These are phyloP conservation scores for Anarsia innoxiella DNA, from an alignment of 2,888 invertebrate genomes.

Conservation along the genomic window DNA sequence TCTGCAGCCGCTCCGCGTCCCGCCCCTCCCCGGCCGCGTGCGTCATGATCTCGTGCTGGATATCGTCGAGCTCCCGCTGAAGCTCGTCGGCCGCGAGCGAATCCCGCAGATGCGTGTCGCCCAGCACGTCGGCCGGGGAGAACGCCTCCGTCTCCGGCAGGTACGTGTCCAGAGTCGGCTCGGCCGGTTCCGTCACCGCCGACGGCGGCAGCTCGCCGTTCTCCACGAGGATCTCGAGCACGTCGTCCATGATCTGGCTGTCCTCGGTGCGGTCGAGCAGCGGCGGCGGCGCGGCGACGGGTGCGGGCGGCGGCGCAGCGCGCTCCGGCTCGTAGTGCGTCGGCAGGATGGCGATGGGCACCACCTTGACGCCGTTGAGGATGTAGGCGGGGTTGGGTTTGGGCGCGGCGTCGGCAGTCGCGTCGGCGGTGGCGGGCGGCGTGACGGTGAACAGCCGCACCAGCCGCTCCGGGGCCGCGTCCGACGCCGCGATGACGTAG, in stretches of 20 bases:
- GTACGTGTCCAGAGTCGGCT: constrained; percentile 40
- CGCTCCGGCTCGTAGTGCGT: constrained; percentile 59
- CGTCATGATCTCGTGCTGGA: constrained; percentile 62
- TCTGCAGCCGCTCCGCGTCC: constrained; percentile 22
- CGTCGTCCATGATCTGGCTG: constrained; percentile 92
- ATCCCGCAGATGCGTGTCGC: constrained; percentile 42
- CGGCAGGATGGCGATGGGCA: constrained; percentile 67
- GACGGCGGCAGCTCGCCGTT: constrained; percentile 94
- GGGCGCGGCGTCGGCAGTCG: constrained; percentile 26
- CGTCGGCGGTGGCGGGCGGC: constrained; percentile 28
- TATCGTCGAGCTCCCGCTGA: constrained; percentile 59
- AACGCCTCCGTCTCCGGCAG: constrained; percentile 37
- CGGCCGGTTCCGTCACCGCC: constrained; percentile 81
- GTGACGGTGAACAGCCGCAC: constrained; percentile 52
- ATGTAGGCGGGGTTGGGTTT: constrained; percentile 74
- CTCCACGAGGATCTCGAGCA: constrained; percentile 93
- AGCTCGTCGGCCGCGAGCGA: constrained; percentile 58
- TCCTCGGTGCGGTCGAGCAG: constrained; percentile 46
- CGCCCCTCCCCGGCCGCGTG: constrained; percentile 41
- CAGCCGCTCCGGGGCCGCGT: constrained; percentile 37
- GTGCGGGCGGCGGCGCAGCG: constrained; percentile 48
- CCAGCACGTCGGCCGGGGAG: constrained; percentile 49
- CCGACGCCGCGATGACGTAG: constrained; percentile 39
- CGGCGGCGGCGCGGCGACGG: constrained; percentile 43
- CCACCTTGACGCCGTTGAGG: constrained; percentile 77